A percentile compares a stretch with the other conserved stretches of the same genome.
phyloP scores from a whole-genome alignment of 2,888 invertebrate species.

The Sarcophaga caerulescens region DNA sequence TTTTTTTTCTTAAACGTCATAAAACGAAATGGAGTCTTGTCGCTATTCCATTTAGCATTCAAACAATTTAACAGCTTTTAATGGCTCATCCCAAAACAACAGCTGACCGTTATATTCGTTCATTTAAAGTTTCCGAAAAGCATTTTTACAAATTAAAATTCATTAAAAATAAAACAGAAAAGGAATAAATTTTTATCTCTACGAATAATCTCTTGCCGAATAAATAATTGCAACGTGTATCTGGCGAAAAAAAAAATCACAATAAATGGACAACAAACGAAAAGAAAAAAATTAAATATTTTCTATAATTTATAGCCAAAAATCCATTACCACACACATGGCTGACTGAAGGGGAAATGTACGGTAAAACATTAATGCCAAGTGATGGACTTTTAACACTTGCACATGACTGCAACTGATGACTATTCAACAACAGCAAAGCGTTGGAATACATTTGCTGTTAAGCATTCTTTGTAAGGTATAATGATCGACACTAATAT shows the following conservation, averaged over 20 bases:
- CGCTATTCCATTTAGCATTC: too few relatives aligned
- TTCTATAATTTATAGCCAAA: constrained; percentile 41
- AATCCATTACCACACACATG: constrained; percentile 51
- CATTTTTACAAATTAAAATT: too few relatives aligned
- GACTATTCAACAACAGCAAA: neutral
- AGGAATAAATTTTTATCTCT: neutral
- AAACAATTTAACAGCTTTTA: too few relatives aligned
- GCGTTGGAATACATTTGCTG: neutral
- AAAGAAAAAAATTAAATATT: constrained; percentile 17
- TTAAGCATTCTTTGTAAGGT: too few relatives aligned
- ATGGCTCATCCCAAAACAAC: too few relatives aligned
- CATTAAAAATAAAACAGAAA: neutral
- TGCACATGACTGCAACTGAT: constrained; percentile 65
- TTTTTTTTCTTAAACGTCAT: too few relatives aligned
- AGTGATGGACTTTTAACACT: constrained; percentile 73
- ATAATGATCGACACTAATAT: too few relatives aligned
- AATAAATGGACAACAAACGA: constrained; percentile 37
- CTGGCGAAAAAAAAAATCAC: constrained; percentile 18
- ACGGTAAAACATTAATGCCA: constrained; percentile 54
- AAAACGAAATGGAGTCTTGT: too few relatives aligned
- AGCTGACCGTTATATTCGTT: too few relatives aligned
- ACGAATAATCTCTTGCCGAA: neutral
- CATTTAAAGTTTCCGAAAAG: too few relatives aligned
- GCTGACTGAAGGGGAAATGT: neutral
- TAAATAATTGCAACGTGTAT: neutral